These are phyloP conservation scores for Caradrina clavipalpis DNA, from an alignment of 2,888 invertebrate species.

Conservation along the genomic window DNA sequence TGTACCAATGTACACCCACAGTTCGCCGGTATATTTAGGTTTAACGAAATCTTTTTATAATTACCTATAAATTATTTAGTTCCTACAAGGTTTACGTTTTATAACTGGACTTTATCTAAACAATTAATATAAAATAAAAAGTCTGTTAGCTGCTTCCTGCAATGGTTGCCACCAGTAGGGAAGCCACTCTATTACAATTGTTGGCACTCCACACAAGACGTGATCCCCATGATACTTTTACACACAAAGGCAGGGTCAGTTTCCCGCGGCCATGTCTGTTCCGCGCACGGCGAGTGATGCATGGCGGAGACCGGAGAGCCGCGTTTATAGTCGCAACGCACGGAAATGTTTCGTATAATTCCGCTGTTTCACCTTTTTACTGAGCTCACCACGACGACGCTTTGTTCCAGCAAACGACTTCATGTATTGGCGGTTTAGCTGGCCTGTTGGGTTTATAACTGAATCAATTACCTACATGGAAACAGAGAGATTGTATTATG, in stretches of 20 bases:
- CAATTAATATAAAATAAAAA: not conserved
- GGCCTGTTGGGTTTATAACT: constrained; percentile 12
- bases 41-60: not conserved
- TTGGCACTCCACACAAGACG: constrained; percentile 15
- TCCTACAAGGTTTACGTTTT: not conserved
- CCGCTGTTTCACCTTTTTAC: constrained; percentile 53
- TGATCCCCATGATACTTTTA: constrained; percentile 9
- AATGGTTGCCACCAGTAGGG: not conserved
- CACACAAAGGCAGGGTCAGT: constrained; percentile 39
- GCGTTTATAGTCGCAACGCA: constrained; percentile 53
- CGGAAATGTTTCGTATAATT: constrained; percentile 59
- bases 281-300: constrained; percentile 56
- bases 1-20: too few relatives aligned
- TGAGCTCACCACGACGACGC: constrained; percentile 21
- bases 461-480: constrained; percentile 7
- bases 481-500: not conserved
- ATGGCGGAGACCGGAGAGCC: constrained; percentile 38
- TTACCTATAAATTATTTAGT: not conserved
- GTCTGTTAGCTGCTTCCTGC: not conserved
- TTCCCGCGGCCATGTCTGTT: constrained; percentile 43
- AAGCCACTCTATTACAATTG: constrained; percentile 1
- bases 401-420: constrained; percentile 50
- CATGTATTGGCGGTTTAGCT: constrained; percentile 44
- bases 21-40: too few relatives aligned
- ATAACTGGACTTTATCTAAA: not conserved